Conservation (phyloP, 2,113 vertebrate genomes). For the Ctenomys sociabilis region DNA sequence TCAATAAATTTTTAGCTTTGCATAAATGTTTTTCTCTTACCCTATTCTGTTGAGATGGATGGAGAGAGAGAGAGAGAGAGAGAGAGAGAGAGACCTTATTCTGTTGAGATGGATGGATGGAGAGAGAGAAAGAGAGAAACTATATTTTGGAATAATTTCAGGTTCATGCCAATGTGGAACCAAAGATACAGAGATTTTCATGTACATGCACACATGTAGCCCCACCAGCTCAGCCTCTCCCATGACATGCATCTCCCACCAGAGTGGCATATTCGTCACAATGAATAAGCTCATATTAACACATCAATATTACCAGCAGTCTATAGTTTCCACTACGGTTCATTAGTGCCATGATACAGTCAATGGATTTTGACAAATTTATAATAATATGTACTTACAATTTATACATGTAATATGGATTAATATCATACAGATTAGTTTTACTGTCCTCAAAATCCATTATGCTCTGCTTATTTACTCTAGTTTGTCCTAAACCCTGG, state of each 20-base stretch:
- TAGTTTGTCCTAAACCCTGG: not conserved
- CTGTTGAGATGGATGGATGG: not conserved
- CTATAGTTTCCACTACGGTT: not conserved
- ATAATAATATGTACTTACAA: not conserved
- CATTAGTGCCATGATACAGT: not conserved
- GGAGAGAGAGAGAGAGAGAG: not conserved
- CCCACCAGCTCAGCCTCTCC: not conserved
- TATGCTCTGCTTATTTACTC: not conserved
- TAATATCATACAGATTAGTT: not conserved
- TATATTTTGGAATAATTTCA: not conserved
- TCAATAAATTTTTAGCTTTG: not conserved
- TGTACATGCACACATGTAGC: not conserved
- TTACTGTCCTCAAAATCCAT: not conserved
- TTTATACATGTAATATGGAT: not conserved
- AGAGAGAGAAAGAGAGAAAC: not conserved
- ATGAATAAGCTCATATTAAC: not conserved
- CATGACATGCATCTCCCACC: not conserved
- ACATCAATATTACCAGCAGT: not conserved
- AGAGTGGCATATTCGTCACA: not conserved
- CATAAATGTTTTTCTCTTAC: not conserved
- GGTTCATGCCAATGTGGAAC: not conserved
- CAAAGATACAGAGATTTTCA: not conserved
- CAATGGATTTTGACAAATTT: not conserved
- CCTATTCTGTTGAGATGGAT: not conserved
- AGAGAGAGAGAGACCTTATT: not conserved